phyloP scores from a whole-genome alignment of 2,888 invertebrate species.

The Operophtera brumata region DNA sequence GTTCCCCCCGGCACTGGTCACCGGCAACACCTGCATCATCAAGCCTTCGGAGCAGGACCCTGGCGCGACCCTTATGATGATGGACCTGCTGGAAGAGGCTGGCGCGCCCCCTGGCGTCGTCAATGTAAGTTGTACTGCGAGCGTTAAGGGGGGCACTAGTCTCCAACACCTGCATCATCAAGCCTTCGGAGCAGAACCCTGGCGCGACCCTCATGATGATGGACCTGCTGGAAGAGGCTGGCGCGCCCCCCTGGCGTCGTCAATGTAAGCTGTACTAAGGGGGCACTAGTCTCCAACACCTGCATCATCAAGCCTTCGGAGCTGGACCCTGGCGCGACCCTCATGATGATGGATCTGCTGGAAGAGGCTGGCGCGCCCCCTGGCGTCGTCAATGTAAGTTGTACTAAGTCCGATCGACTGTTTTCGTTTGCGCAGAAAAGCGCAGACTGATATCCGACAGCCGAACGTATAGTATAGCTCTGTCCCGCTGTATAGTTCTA shows the following conservation, averaged over 20 bases:
- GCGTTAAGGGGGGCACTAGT: no score
- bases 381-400: conserved; percentile 92
- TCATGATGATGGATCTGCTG: conserved; percentile 95
- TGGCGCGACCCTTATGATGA: conserved; percentile 96
- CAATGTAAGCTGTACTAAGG: conserved; percentile 88
- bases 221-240: conserved; percentile 95
- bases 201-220: conserved; percentile 97
- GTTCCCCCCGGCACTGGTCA: conserved; percentile 91
- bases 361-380: conserved; percentile 97
- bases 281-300: conserved; percentile 93
- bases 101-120: conserved; percentile 98
- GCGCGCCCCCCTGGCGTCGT: conserved; percentile 97
- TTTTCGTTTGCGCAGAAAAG: no score
- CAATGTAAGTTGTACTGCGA: conserved; percentile 88
- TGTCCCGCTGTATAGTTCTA: no score
- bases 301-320: conserved; percentile 98
- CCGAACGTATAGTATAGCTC: no score
- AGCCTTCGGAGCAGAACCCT: conserved; percentile 98
- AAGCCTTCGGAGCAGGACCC: conserved; percentile 99
- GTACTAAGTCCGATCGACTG: no score
- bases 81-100: conserved; percentile 95
- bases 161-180: conserved; percentile 96
- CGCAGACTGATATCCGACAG: no score
- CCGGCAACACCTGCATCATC: conserved; percentile 96
- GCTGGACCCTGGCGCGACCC: conserved; percentile 97